Percentiles rank a stretch among this genome's conserved stretches.
phyloP scores from a whole-genome alignment of 2,113 vertebrate genomes.

The Sialia sialis region DNA sequence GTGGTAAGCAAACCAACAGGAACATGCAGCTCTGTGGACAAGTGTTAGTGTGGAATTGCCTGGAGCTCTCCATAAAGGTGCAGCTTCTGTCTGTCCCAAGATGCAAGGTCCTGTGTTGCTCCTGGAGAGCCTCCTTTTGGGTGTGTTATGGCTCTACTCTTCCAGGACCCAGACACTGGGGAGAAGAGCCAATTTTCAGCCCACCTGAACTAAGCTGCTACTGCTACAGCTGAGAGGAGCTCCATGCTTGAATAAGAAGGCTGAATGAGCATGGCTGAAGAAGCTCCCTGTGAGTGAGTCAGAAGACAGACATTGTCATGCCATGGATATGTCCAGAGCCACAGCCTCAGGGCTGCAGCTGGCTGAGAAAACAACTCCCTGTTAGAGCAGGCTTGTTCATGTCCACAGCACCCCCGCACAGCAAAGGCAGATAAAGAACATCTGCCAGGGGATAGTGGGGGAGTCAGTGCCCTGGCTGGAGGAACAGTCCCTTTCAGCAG shows the following conservation, averaged over 20 bases:
- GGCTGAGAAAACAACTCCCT: not conserved
- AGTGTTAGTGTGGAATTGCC: not conserved
- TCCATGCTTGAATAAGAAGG: not conserved
- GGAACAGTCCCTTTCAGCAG: not conserved
- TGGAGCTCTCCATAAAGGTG: not conserved
- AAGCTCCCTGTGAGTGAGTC: not conserved
- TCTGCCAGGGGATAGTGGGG: not conserved
- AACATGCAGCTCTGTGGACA: not conserved
- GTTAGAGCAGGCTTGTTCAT: rapidly evolving
- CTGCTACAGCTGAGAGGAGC: not conserved
- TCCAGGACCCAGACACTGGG: not conserved
- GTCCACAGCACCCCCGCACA: not conserved
- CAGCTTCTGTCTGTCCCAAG: not conserved
- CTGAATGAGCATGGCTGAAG: not conserved
- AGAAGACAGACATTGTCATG: not conserved
- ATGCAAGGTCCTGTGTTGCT: not conserved
- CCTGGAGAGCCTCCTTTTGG: not conserved
- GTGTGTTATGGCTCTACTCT: not conserved
- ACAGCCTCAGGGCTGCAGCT: not conserved
- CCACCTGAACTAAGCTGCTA: not conserved
- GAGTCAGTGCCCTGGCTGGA: not conserved
- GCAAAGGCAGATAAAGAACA: not conserved
- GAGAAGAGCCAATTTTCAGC: not conserved
- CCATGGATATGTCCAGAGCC: not conserved
- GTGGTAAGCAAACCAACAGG: not conserved